phyloP scores from a whole-genome alignment of 1,140 invertebrate genomes.

The Mizuhopecten yessoensis region DNA sequence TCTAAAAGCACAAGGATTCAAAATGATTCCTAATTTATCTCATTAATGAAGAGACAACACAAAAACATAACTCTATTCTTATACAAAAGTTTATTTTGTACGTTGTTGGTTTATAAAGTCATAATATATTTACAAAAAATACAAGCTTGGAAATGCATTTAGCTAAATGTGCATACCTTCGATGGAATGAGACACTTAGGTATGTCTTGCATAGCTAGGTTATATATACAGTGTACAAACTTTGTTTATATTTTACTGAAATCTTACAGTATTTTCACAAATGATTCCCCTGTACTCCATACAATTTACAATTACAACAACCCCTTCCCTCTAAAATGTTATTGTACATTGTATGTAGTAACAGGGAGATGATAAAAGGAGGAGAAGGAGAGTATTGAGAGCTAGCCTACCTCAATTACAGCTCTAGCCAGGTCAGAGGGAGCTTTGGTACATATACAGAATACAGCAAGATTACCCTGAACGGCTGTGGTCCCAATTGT shows the following conservation, averaged over 20 bases:
- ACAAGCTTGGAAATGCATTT: neutral
- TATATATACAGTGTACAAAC: neutral
- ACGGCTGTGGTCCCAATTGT: neutral
- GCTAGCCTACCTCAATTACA: neutral
- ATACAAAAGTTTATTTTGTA: constrained; percentile 36
- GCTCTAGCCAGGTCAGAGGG: neutral
- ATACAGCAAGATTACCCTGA: neutral
- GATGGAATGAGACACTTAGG: constrained; percentile 21
- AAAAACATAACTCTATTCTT: neutral
- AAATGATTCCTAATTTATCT: too few species aligned
- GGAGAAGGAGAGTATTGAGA: neutral
- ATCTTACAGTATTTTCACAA: neutral
- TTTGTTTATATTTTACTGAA: neutral
- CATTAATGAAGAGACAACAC: too few species aligned
- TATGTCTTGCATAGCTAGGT: neutral
- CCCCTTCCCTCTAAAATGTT: neutral
- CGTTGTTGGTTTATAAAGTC: neutral
- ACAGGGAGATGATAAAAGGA: neutral
- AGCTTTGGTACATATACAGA: too few species aligned
- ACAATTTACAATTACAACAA: neutral
- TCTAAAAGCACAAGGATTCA: too few species aligned
- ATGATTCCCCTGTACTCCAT: neutral
- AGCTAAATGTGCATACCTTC: constrained; percentile 31
- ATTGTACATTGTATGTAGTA: neutral
- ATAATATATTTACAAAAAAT: constrained; percentile 28